phyloP scores from a whole-genome alignment of 1,140 invertebrate genomes.

The Kradibia gibbosae region DNA sequence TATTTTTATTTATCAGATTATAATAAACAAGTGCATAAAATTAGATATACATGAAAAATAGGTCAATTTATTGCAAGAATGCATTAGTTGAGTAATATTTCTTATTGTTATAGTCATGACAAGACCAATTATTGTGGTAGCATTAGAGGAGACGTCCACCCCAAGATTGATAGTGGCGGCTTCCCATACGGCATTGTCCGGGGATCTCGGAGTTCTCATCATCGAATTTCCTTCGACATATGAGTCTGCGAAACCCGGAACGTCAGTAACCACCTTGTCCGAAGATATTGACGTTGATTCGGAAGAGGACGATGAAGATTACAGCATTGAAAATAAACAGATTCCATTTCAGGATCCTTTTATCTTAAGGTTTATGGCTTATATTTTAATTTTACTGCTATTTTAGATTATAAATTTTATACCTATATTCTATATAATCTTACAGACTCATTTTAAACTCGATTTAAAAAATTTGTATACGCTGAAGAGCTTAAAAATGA shows the following conservation, averaged over 20 bases:
- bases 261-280: slow-evolving; percentile 45
- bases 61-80: no score
- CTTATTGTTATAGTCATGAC: slow-evolving; percentile 55
- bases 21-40: no score
- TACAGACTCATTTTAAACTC: no score
- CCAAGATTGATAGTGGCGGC: slow-evolving; percentile 66
- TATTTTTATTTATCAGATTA: no score
- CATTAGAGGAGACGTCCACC: slow-evolving; percentile 56
- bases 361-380: slow-evolving; percentile 56
- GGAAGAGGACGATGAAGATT: slow-evolving; percentile 43
- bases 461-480: no score
- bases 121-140: slow-evolving; percentile 54
- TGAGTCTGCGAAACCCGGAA: slow-evolving; percentile 39
- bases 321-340: slow-evolving; percentile 42
- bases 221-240: slow-evolving; percentile 56
- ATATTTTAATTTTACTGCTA: no score
- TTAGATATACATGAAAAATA: no score
- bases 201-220: slow-evolving; percentile 77
- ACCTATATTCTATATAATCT: no score
- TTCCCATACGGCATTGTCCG: slow-evolving; percentile 78
- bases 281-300: slow-evolving; percentile 50
- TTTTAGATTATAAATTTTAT: no score
- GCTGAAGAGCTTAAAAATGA: no score
- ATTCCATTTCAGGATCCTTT: slow-evolving; percentile 53
- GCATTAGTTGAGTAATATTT: no score